These are phyloP conservation scores for Oligia latruncula DNA, from an alignment of 2,888 invertebrate species.

Conservation along the genomic window DNA sequence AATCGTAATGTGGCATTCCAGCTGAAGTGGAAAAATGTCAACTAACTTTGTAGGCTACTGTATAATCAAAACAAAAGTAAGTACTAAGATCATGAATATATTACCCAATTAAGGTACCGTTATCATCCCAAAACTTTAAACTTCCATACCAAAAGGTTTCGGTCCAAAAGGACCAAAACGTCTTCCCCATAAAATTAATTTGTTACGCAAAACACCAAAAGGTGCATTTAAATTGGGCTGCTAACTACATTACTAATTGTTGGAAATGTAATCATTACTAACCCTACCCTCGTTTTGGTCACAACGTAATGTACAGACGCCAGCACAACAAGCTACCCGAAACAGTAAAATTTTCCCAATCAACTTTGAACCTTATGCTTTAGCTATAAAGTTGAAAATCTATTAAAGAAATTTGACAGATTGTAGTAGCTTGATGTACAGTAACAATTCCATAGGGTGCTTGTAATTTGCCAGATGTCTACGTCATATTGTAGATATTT, in stretches of 20 bases:
- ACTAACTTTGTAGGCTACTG: too few relatives aligned
- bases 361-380: too few relatives aligned
- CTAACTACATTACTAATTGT: slow-evolving; percentile 62
- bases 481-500: slow-evolving; percentile 38
- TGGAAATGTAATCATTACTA: slow-evolving; percentile 60
- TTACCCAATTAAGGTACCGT: neutral
- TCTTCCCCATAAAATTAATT: slow-evolving; percentile 55
- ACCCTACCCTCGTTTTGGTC: slow-evolving; percentile 53
- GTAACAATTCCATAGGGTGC: slow-evolving; percentile 46
- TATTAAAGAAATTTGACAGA: too few relatives aligned
- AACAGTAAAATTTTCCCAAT: too few relatives aligned
- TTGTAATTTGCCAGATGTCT: slow-evolving; percentile 47
- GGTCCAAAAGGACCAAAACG: slow-evolving; percentile 21
- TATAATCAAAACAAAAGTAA: neutral
- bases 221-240: slow-evolving; percentile 59
- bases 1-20: too few relatives aligned
- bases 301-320: slow-evolving; percentile 26
- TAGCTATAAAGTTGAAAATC: too few relatives aligned
- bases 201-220: slow-evolving; percentile 44
- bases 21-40: too few relatives aligned
- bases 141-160: slow-evolving; percentile 11
- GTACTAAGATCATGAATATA: slow-evolving; percentile 3
- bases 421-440: neutral
- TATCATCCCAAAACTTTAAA: slow-evolving; percentile 20
- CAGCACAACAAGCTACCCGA: too few relatives aligned